Evolutionary conservation across 2,888 invertebrate species (phyloP).

Genomic region (Blastobasis adustella): DNA sequence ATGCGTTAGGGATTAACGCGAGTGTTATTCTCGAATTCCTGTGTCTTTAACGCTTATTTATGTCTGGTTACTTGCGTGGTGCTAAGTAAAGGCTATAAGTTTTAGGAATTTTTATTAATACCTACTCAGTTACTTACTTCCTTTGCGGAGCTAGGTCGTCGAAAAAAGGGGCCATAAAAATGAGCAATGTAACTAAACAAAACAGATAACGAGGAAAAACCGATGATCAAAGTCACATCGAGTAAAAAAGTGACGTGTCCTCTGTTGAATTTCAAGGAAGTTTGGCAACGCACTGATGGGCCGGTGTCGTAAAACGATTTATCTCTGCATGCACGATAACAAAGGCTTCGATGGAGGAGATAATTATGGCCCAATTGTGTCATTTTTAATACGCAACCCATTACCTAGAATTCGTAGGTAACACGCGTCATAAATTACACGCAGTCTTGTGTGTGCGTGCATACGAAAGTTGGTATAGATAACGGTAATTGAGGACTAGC

Average conservation of each 20-base stretch:
- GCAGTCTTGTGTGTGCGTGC: too few species aligned
- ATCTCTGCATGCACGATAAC: not conserved
- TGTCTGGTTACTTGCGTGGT: too few species aligned
- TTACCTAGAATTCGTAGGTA: too few species aligned
- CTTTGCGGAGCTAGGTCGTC: too few species aligned
- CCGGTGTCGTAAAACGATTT: slow-evolving; percentile 3
- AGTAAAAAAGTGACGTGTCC: slow-evolving; percentile 1
- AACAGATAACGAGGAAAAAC: slow-evolving; percentile 4
- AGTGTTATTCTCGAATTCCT: not conserved
- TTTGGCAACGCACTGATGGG: not conserved
- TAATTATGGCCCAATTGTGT: too few species aligned
- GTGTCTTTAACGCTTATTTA: not conserved
- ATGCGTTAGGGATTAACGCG: slow-evolving; percentile 34
- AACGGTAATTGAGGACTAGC: not conserved
- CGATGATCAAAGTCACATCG: slow-evolving; percentile 1
- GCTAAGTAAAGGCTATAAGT: too few species aligned
- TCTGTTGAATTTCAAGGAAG: slow-evolving; percentile 2
- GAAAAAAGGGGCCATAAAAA: not conserved
- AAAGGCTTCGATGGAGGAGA: not conserved
- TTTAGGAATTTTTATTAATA: too few species aligned
- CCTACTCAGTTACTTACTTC: too few species aligned
- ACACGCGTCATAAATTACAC: too few species aligned
- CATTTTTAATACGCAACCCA: too few species aligned
- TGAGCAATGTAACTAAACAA: not conserved
- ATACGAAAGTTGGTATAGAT: not conserved